Conservation (phyloP, 2,888 invertebrate genomes). For the Drosophila incognita region DNA sequence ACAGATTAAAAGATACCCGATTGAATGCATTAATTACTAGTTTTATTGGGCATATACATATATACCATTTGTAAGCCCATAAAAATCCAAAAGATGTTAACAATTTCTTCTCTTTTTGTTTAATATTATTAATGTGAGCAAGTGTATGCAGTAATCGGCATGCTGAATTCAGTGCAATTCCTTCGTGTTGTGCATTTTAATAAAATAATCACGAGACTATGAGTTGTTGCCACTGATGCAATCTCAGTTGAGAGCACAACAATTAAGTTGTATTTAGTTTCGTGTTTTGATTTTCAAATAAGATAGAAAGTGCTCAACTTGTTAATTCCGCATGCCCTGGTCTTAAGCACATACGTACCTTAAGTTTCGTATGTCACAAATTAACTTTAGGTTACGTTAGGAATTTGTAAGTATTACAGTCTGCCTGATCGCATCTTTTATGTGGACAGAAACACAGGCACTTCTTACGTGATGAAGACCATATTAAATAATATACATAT, state of each 20-base stretch:
- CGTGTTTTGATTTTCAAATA: background rate
- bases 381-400: background rate
- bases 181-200: background rate
- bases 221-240: background rate
- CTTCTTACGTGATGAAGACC: background rate
- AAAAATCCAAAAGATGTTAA: too few species aligned
- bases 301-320: background rate
- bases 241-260: conserved; percentile 1
- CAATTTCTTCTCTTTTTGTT: background rate
- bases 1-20: background rate
- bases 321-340: background rate
- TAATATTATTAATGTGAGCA: background rate
- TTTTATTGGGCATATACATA: background rate
- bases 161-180: background rate
- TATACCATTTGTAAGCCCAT: too few species aligned
- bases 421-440: background rate
- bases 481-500: background rate
- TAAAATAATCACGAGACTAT: background rate
- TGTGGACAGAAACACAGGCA: background rate
- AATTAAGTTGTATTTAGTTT: background rate
- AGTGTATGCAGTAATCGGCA: background rate
- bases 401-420: background rate
- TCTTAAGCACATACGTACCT: background rate
- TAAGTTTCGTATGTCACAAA: background rate
- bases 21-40: background rate